Evolutionary conservation across 2,797 vertebrate genomes (phyloP).

Genomic region (Molothrus ater): DNA sequence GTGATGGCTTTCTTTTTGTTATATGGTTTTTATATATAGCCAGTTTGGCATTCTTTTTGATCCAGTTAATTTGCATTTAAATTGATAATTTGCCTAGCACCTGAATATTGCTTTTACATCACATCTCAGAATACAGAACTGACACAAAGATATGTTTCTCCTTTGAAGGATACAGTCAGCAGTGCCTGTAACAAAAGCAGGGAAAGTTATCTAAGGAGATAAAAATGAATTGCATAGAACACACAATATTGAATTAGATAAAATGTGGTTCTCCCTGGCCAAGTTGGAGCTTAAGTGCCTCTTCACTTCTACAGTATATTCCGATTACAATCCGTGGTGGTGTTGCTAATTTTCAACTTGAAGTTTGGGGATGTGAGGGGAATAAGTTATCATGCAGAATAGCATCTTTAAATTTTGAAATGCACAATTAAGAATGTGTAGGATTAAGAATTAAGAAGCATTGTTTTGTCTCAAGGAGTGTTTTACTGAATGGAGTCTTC

Average conservation of each 20-base stretch:
- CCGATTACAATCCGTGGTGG: background rate
- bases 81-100: constrained; percentile 3
- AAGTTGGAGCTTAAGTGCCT: background rate
- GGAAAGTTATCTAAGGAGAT: constrained; percentile 6
- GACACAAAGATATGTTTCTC: constrained; percentile 5
- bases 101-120: constrained; percentile 6
- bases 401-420: background rate
- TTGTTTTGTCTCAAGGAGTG: background rate
- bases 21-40: background rate
- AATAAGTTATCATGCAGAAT: background rate
- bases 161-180: constrained; percentile 21
- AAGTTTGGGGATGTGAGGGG: background rate
- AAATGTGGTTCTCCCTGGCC: background rate
- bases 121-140: background rate
- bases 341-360: background rate
- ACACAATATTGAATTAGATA: background rate
- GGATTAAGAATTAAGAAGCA: background rate
- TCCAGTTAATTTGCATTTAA: constrained; percentile 62
- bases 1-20: constrained; percentile 3
- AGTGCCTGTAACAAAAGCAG: constrained; percentile 4
- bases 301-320: background rate
- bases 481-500: background rate
- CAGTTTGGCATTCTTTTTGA: constrained; percentile 11
- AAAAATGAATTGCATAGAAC: constrained; percentile 17
- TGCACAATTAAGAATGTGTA: background rate